A percentile compares a stretch with the other conserved stretches of the same genome.
phyloP scores from a whole-genome alignment of 2,113 vertebrate species.

The Chaenocephalus aceratus region DNA sequence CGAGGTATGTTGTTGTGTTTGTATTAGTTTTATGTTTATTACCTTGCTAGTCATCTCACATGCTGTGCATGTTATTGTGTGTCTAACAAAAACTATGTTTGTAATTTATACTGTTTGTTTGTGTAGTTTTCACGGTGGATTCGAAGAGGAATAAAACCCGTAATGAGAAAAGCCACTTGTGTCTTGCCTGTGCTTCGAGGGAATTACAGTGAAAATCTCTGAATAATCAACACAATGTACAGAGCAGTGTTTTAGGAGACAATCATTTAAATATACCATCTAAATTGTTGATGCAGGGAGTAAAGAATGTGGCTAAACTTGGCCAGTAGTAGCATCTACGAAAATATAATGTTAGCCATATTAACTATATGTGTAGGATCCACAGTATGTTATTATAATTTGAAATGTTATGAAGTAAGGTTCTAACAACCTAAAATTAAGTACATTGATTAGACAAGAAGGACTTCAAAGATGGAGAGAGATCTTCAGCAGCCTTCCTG shows the following conservation, averaged over 20 bases:
- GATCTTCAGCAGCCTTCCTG: constrained; percentile 29
- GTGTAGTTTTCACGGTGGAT: no score
- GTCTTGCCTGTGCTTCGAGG: no score
- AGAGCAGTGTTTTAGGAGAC: not conserved
- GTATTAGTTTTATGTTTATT: no score
- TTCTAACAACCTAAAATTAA: not conserved
- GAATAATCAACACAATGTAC: not conserved
- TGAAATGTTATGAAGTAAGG: not conserved
- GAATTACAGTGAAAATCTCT: not conserved
- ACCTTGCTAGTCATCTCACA: no score
- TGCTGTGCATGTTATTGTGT: no score
- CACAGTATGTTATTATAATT: not conserved
- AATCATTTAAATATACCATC: not conserved
- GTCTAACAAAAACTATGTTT: no score
- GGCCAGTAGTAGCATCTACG: not conserved
- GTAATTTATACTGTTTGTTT: no score
- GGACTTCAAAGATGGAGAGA: constrained; percentile 2
- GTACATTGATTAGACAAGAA: not conserved
- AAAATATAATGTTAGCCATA: not conserved
- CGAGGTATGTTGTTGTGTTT: no score
- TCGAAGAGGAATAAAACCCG: no score
- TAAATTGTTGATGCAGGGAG: not conserved
- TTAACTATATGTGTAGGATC: not conserved
- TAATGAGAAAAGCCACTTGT: no score
- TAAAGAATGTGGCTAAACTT: not conserved